These are phyloP conservation scores for Acropora yongei DNA, from an alignment of 64 coral and sea anemone species.

Conservation along the genomic window DNA sequence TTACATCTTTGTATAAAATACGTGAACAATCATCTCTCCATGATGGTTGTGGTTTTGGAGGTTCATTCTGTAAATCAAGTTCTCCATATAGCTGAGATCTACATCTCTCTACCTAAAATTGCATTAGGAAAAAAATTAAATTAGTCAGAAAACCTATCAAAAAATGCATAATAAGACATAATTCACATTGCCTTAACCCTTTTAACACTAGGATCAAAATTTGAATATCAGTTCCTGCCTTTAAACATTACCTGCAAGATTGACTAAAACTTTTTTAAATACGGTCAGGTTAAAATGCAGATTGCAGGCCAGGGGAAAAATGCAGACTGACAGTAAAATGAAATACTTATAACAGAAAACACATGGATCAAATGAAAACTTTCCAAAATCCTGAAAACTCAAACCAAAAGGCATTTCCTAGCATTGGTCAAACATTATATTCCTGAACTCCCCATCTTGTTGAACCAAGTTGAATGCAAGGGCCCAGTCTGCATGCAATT, in stretches of 20 bases:
- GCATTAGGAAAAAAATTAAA: neutral
- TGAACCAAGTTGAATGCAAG: neutral
- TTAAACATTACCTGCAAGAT: too few species aligned
- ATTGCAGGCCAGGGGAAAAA: constrained; percentile 36
- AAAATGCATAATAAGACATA: neutral
- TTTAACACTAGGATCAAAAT: too few species aligned
- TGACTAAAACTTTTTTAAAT: too few species aligned
- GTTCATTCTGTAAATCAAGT: neutral
- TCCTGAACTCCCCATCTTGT: too few species aligned
- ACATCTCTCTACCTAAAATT: neutral
- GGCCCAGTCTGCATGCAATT: neutral
- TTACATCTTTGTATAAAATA: constrained; percentile 7
- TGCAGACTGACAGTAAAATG: constrained; percentile 15
- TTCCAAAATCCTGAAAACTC: too few species aligned
- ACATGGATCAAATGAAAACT: too few species aligned
- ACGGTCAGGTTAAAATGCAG: constrained; percentile 18
- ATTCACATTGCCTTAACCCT: neutral
- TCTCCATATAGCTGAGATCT: neutral
- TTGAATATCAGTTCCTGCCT: too few species aligned
- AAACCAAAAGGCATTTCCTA: too few species aligned
- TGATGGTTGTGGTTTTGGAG: neutral
- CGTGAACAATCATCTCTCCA: constrained; percentile 1
- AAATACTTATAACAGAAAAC: too few species aligned
- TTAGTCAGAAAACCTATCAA: neutral
- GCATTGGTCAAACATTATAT: too few species aligned